phyloP scores from a whole-genome alignment of 2,888 invertebrate genomes.

The Brachypalpus laphriformis region DNA sequence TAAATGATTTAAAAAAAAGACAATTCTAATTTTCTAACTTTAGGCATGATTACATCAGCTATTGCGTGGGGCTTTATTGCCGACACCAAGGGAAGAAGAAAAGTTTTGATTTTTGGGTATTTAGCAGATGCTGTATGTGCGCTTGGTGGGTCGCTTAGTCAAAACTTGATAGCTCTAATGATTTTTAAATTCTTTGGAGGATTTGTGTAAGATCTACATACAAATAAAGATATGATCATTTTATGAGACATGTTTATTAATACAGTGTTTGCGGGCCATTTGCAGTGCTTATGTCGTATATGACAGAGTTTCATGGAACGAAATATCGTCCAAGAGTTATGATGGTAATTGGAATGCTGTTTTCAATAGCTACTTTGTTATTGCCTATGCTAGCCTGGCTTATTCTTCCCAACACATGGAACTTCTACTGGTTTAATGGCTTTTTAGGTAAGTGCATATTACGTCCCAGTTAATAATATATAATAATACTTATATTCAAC shows the following conservation, averaged over 20 bases:
- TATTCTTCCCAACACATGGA: conserved; percentile 86
- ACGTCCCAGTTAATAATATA: not conserved
- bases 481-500: conserved; percentile 39
- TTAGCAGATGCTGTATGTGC: conserved; percentile 86
- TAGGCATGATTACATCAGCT: conserved; percentile 90
- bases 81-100: conserved; percentile 88
- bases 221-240: too few relatives aligned
- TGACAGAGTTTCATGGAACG: conserved; percentile 89
- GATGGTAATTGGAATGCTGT: conserved; percentile 87
- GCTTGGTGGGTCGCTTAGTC: conserved; percentile 86
- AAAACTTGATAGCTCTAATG: conserved; percentile 87
- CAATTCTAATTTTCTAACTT: not conserved
- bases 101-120: conserved; percentile 87
- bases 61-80: conserved; percentile 91
- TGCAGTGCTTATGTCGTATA: conserved; percentile 88
- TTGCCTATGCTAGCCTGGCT: conserved; percentile 89
- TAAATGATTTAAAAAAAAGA: too few relatives aligned
- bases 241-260: not conserved
- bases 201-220: conserved; percentile 86
- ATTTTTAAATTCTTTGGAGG: conserved; percentile 90
- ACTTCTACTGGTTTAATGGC: conserved; percentile 82
- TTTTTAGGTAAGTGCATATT: conserved; percentile 80
- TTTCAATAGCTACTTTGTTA: conserved; percentile 86
- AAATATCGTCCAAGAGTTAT: conserved; percentile 87
- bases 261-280: conserved; percentile 88